phyloP scores from a whole-genome alignment of 2,797 vertebrate genomes.

The Parauchenoglanis ngamensis region DNA sequence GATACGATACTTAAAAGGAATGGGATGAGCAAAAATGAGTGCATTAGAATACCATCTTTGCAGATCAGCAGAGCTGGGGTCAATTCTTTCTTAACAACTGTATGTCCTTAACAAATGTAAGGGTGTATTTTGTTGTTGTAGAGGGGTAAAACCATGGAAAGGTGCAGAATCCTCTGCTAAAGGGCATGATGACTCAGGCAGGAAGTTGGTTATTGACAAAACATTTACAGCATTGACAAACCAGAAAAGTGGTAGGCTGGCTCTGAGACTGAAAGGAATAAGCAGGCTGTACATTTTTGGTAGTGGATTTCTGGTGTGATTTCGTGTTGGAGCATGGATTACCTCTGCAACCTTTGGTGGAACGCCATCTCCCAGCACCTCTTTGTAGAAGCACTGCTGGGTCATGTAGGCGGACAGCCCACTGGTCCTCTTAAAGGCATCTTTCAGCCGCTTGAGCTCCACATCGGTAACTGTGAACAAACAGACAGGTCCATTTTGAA shows the following conservation, averaged over 20 bases:
- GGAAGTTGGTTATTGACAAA: conserved; percentile 40
- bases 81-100: not conserved
- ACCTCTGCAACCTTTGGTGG: conserved; percentile 98
- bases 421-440: conserved; percentile 98
- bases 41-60: not conserved
- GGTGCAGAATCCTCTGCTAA: not conserved
- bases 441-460: conserved; percentile 94
- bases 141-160: not conserved
- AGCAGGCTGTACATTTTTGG: not conserved
- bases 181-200: conserved; percentile 17
- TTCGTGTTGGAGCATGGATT: conserved; percentile 54
- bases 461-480: conserved; percentile 88
- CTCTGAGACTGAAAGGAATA: not conserved
- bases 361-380: conserved; percentile 96
- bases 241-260: conserved; percentile 5
- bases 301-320: not conserved
- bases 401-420: conserved; percentile 96
- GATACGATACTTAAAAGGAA: not conserved
- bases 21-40: not conserved
- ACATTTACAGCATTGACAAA: conserved; percentile 19
- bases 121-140: not conserved
- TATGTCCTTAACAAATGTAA: not conserved
- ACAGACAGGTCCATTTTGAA: not conserved
- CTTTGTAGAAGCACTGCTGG: conserved; percentile 96
- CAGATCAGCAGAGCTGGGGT: not conserved